These are phyloP conservation scores for Trissolcus basalis DNA, from an alignment of 1,140 invertebrate species.

Conservation along the genomic window DNA sequence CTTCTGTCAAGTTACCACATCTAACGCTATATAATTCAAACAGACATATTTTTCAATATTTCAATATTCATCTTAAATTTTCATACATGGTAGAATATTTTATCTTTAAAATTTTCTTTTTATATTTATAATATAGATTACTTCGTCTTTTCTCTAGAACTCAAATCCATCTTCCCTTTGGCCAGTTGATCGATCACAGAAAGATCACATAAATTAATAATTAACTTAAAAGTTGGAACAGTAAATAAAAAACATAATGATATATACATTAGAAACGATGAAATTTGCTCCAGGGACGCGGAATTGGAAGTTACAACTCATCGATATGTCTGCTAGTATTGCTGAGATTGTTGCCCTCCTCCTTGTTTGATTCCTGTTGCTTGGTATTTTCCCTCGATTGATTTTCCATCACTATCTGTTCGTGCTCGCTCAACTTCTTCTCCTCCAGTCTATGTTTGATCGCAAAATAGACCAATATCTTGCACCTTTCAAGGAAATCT, in stretches of 20 bases:
- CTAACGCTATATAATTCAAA: too few species aligned
- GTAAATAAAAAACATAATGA: too few species aligned
- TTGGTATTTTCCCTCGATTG: neutral
- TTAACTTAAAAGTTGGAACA: too few species aligned
- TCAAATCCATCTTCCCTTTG: constrained; percentile 35
- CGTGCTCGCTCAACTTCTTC: neutral
- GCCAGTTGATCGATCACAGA: constrained; percentile 41
- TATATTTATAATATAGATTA: too few species aligned
- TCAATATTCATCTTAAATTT: too few species aligned
- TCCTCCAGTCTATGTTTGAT: constrained; percentile 3
- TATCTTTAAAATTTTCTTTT: too few species aligned
- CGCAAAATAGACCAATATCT: constrained; percentile 1
- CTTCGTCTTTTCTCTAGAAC: constrained; percentile 1
- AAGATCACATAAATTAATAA: constrained; percentile 8
- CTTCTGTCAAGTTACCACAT: too few species aligned
- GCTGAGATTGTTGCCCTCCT: constrained; percentile 2
- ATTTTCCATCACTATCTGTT: neutral
- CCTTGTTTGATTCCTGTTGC: neutral
- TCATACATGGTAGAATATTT: too few species aligned
- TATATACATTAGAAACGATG: neutral
- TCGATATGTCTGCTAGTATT: constrained; percentile 24
- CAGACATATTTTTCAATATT: too few species aligned
- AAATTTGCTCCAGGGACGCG: too few species aligned
- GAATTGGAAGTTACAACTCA: neutral
- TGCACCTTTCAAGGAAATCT: constrained; percentile 4